Percentiles rank a stretch among this genome's conserved stretches.
phyloP scores from a whole-genome alignment of 2,888 invertebrate genomes.

The Agriopis aurantiaria region DNA sequence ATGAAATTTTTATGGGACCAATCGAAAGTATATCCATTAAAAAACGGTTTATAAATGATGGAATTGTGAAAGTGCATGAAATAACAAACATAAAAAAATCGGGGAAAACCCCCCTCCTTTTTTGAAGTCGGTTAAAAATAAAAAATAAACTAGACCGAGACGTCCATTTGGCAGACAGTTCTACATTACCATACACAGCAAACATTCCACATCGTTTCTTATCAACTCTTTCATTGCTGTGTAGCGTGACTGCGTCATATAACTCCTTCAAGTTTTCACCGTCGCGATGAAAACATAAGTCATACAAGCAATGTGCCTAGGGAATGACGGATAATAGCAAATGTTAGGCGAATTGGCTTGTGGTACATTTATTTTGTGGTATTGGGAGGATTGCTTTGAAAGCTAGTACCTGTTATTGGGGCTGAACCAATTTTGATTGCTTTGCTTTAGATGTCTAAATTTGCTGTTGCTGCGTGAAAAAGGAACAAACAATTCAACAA shows the following conservation, averaged over 20 bases:
- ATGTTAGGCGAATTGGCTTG: neutral
- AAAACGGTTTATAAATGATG: too few relatives aligned
- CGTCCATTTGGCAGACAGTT: conserved; percentile 1
- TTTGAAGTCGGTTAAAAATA: neutral
- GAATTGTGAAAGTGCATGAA: too few relatives aligned
- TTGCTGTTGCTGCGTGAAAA: too few relatives aligned
- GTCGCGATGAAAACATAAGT: conserved; percentile 32
- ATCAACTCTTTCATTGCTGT: conserved; percentile 15
- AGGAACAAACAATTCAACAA: too few relatives aligned
- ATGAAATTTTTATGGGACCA: too few relatives aligned
- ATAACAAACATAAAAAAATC: too few relatives aligned
- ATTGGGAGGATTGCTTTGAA: neutral
- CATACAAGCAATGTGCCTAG: conserved; percentile 11
- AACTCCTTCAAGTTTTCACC: conserved; percentile 8
- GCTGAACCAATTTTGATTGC: too few relatives aligned
- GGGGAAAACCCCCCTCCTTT: too few relatives aligned
- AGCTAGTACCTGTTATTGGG: too few relatives aligned
- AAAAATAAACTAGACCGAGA: neutral
- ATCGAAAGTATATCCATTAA: too few relatives aligned
- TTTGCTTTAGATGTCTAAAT: too few relatives aligned
- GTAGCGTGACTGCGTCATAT: conserved; percentile 20
- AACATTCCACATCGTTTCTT: conserved; percentile 15
- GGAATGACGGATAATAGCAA: conserved; percentile 12
- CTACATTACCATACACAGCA: conserved; percentile 10
- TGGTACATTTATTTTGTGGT: too few relatives aligned